These are phyloP conservation scores for Nomada hirtipes DNA, from an alignment of 2,888 invertebrate species.

Conservation along the genomic window DNA sequence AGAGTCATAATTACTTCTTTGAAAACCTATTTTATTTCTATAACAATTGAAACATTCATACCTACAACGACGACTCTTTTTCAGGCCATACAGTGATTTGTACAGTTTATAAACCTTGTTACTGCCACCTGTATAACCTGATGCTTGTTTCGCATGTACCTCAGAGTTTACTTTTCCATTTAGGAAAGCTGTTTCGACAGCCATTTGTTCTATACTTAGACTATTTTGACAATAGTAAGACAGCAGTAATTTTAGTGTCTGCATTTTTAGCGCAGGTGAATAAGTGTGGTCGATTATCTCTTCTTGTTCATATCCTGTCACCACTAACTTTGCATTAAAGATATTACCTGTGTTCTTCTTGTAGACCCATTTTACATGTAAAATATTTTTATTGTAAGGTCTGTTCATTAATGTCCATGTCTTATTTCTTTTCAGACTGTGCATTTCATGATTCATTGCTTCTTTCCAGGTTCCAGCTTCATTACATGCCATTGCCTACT, in stretches of 20 bases:
- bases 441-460: slow-evolving; percentile 57
- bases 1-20: slow-evolving; percentile 15
- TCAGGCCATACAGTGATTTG: slow-evolving; percentile 41
- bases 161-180: slow-evolving; percentile 40
- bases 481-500: slow-evolving; percentile 36
- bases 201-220: slow-evolving; percentile 55
- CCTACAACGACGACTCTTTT: slow-evolving; percentile 38
- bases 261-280: slow-evolving; percentile 54
- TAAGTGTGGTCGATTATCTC: slow-evolving; percentile 53
- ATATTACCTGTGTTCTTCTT: slow-evolving; percentile 38
- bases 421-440: slow-evolving; percentile 56
- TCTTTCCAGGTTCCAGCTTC: slow-evolving; percentile 41
- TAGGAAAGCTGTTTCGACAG: slow-evolving; percentile 53
- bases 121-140: slow-evolving; percentile 21
- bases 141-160: slow-evolving; percentile 29
- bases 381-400: slow-evolving; percentile 40
- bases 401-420: slow-evolving; percentile 55
- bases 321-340: slow-evolving; percentile 59
- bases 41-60: slow-evolving; percentile 32
- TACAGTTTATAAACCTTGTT: slow-evolving; percentile 23
- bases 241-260: slow-evolving; percentile 59
- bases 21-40: slow-evolving; percentile 23
- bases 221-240: slow-evolving; percentile 45
- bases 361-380: slow-evolving; percentile 59
- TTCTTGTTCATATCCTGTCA: slow-evolving; percentile 56